These are phyloP conservation scores for Lithophane ornitopus DNA, from an alignment of 2,888 invertebrate species.

Conservation along the genomic window DNA sequence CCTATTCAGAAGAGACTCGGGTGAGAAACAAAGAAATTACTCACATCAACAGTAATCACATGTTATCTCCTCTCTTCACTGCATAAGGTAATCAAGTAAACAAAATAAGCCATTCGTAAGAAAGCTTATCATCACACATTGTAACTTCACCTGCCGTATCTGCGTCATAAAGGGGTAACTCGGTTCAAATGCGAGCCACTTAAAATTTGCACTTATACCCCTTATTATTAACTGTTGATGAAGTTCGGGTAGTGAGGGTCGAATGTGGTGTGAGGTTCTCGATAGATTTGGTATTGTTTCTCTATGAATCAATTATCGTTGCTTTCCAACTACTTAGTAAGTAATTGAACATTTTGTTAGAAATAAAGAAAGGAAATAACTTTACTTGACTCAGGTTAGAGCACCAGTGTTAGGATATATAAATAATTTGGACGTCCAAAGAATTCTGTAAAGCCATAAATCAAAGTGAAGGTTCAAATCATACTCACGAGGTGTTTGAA, in stretches of 20 bases:
- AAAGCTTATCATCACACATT: conserved; percentile 58
- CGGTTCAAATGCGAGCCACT: conserved; percentile 78
- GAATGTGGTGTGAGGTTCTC: conserved; percentile 42
- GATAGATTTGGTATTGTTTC: conserved; percentile 45
- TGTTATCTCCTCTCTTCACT: conserved; percentile 35
- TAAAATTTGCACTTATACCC: conserved; percentile 78
- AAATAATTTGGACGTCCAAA: not conserved
- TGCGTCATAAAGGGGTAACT: conserved; percentile 67
- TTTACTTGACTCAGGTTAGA: not conserved
- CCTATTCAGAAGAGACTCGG: not conserved
- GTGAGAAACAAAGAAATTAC: conserved; percentile 14
- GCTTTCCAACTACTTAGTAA: not conserved
- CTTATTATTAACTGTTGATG: conserved; percentile 79
- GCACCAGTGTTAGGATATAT: not conserved
- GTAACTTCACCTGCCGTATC: conserved; percentile 73
- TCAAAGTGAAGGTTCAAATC: not conserved
- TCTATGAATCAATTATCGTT: not conserved
- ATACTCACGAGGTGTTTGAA: not conserved
- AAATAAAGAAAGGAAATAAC: not conserved
- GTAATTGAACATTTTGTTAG: not conserved
- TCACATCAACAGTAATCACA: not conserved
- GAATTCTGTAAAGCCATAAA: not conserved
- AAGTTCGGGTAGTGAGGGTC: conserved; percentile 68
- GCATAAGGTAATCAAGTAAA: conserved; percentile 52
- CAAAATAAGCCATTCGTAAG: conserved; percentile 58